Evolutionary conservation across 1,140 invertebrate genomes (phyloP), one percentile per base, ranked within the genome.

Genomic region (Batillaria attramentaria): DNA sequence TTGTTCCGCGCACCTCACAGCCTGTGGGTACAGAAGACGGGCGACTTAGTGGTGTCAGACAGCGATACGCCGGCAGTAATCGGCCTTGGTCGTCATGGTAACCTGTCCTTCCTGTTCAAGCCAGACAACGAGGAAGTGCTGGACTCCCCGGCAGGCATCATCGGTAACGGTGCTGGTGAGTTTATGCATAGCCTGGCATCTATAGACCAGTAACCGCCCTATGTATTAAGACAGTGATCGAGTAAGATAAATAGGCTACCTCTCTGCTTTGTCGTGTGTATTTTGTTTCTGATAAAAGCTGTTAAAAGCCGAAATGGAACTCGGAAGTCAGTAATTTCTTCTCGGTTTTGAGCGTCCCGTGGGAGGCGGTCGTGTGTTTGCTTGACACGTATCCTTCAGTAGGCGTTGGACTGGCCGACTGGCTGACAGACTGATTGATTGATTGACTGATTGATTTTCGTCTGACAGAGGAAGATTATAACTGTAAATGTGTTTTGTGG

Each of bases 61-160:
- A n/a, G 68, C 35, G 68, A 70, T 41, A 70, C 68, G 39, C 68
- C 68, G 3, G 68, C 68, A 10, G 68, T 70, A 41, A 20, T 70
- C 37, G 68, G 35, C 20, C 18, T 70, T 24, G 41, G 39, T 42
- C 68, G 41, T 18, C 37, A 10, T 0, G 68, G 68, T 13, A 1
- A n/a, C 0, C 37, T 43, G 4, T 18, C 68, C 68, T 70, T 70
- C 68, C 68, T 39, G 13, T 70, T 41, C 68, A 39, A 42, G 10
- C 68, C 68, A 0, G 68, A 70, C 41, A 28, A 70, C 68, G 37
- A 39, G 24, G 37, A 41, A 18, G 20, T 70, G 68, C 39, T 70
- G 31, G 68, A 70, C 68, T 70, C 37, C 10, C 68, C 68, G 6
- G 68, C 37, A 4, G 68, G 68, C 3, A 42, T 70, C 37, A 41